Evolutionary conservation across 2,113 vertebrate genomes (phyloP).

Genomic region (Raja brachyura): DNA sequence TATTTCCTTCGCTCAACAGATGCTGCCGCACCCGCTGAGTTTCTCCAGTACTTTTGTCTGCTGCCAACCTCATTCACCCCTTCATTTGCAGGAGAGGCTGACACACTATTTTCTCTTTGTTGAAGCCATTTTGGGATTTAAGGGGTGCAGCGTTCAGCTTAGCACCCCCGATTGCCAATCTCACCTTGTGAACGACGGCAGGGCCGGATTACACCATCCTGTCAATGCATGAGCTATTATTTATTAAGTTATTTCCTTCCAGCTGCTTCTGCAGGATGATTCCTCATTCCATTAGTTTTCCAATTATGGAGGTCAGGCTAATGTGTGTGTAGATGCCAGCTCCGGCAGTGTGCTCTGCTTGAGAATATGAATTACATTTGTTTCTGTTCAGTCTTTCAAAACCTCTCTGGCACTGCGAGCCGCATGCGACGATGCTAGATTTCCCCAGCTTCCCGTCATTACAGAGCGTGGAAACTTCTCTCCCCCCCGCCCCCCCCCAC

Average conservation of each 20-base stretch:
- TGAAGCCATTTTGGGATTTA: not conserved
- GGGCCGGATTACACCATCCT: not conserved
- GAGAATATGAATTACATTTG: not conserved
- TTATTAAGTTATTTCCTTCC: conserved; percentile 21
- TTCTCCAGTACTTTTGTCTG: no score
- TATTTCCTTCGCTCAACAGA: no score
- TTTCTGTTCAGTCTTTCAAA: not conserved
- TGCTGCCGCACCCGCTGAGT: no score
- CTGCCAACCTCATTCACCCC: no score
- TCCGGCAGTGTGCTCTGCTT: conserved; percentile 2
- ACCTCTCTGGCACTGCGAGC: conserved; percentile 39
- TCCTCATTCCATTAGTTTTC: conserved; percentile 35
- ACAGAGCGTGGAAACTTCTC: conserved; percentile 44
- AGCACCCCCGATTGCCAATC: not conserved
- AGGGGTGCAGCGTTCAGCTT: not conserved
- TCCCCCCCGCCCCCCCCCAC: not conserved
- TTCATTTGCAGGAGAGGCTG: not conserved
- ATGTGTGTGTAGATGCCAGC: conserved; percentile 17
- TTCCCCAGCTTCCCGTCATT: conserved; percentile 46
- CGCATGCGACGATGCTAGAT: conserved; percentile 46
- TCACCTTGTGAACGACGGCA: not conserved
- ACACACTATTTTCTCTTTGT: not conserved
- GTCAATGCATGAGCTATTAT: not conserved
- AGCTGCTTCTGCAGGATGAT: not conserved
- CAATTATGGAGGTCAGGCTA: conserved; percentile 32